phyloP scores from a whole-genome alignment of 2,888 invertebrate genomes.

The Deilephila porcellus region DNA sequence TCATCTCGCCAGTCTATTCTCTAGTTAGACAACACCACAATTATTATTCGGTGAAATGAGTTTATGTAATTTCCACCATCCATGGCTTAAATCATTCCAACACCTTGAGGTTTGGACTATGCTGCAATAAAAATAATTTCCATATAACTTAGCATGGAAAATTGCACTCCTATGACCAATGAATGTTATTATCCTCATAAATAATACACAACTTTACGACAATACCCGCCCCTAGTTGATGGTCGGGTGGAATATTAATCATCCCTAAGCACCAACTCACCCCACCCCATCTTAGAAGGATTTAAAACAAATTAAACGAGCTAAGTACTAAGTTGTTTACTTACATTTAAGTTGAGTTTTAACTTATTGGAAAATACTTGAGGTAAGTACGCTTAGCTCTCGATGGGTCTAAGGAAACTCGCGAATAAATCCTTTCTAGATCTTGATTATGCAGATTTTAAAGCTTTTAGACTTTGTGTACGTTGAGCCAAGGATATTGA shows the following conservation, averaged over 20 bases:
- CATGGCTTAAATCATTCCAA: too few species aligned
- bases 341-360: background rate
- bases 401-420: background rate
- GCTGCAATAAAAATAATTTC: too few species aligned
- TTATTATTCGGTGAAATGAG: too few species aligned
- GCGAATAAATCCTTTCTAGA: background rate
- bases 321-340: constrained; percentile 11
- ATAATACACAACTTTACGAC: background rate
- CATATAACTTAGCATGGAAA: background rate
- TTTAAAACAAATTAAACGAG: constrained; percentile 25
- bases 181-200: background rate
- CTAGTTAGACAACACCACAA: too few species aligned
- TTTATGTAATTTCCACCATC: too few species aligned
- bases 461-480: background rate
- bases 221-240: background rate
- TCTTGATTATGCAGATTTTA: constrained; percentile 3
- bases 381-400: background rate
- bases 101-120: too few species aligned
- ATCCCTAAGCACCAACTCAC: background rate
- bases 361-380: constrained; percentile 2
- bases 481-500: background rate
- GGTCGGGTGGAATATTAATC: constrained; percentile 15
- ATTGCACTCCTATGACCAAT: background rate
- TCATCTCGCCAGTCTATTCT: too few species aligned
- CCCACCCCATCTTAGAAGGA: background rate